Evolutionary conservation across 2,797 vertebrate genomes (phyloP).

Genomic region (Gastrophryne carolinensis): DNA sequence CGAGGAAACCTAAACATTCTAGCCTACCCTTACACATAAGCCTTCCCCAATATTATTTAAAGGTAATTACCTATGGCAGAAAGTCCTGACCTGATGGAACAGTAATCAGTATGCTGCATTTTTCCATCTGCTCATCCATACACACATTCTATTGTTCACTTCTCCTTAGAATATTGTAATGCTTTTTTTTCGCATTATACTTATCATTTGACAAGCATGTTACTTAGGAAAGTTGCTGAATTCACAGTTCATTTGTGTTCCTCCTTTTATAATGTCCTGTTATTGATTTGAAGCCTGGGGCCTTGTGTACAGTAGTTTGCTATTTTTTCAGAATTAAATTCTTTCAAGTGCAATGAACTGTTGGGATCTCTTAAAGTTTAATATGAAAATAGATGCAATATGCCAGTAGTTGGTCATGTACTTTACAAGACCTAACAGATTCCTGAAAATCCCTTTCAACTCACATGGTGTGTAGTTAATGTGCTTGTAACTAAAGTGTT

Average conservation of each 20-base stretch:
- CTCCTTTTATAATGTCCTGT: neutral
- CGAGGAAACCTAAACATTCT: too few relatives aligned
- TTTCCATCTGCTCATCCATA: too few relatives aligned
- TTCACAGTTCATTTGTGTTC: neutral
- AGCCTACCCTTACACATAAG: too few relatives aligned
- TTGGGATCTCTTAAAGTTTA: neutral
- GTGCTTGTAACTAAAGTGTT: slow-evolving; percentile 21
- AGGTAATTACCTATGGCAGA: too few relatives aligned
- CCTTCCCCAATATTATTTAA: too few relatives aligned
- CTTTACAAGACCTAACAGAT: slow-evolving; percentile 20
- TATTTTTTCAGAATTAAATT: neutral
- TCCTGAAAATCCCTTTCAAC: neutral
- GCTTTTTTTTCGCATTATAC: too few relatives aligned
- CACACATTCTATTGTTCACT: too few relatives aligned
- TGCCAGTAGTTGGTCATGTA: neutral
- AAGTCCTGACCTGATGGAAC: too few relatives aligned
- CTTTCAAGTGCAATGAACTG: slow-evolving; percentile 7
- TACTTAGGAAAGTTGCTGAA: neutral
- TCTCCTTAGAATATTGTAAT: too few relatives aligned
- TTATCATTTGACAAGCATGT: neutral
- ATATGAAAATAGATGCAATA: neutral
- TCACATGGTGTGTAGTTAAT: slow-evolving; percentile 25
- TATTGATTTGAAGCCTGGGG: slow-evolving; percentile 2
- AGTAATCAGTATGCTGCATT: too few relatives aligned
- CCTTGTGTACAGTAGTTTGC: neutral